These are phyloP conservation scores for Percina caprodes DNA, from an alignment of 2,113 vertebrate species.

Conservation along the genomic window DNA sequence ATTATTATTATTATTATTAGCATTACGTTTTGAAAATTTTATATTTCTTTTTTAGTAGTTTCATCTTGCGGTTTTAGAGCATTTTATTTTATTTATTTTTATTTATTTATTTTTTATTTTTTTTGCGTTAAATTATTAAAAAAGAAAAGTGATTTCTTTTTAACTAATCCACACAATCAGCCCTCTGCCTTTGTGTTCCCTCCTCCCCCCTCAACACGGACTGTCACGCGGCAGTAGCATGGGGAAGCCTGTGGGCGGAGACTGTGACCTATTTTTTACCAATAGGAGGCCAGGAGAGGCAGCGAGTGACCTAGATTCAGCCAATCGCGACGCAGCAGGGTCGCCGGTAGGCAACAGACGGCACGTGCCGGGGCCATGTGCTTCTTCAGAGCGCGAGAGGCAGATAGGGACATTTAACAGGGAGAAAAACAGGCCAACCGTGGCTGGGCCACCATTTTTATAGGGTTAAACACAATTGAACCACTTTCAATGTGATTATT, in stretches of 20 bases:
- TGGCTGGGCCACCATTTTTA: background rate
- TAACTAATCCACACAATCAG: constrained; percentile 32
- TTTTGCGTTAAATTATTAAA: background rate
- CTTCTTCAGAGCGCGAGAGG: constrained; percentile 61
- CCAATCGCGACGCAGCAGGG: constrained; percentile 77
- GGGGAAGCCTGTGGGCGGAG: constrained; percentile 81
- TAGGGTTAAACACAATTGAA: background rate
- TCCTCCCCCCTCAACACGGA: background rate
- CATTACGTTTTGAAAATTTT: too few relatives aligned
- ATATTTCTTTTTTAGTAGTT: background rate
- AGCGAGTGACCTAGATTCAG: constrained; percentile 83
- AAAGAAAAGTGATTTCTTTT: background rate
- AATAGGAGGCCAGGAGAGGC: constrained; percentile 66
- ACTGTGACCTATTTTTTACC: constrained; percentile 82
- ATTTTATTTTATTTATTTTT: too few relatives aligned
- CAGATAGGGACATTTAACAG: constrained; percentile 37
- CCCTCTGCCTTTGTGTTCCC: background rate
- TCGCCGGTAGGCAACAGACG: constrained; percentile 75
- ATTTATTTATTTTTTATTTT: background rate
- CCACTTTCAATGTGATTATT: fast-evolving
- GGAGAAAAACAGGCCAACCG: constrained; percentile 4
- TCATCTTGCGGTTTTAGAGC: too few relatives aligned
- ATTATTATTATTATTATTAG: too few relatives aligned
- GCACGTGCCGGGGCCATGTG: constrained; percentile 85
- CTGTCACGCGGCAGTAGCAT: constrained; percentile 84